Percentiles rank a stretch among this genome's conserved stretches.
phyloP scores from a whole-genome alignment of 2,797 vertebrate species.

The Dicrostonyx torquatus region DNA sequence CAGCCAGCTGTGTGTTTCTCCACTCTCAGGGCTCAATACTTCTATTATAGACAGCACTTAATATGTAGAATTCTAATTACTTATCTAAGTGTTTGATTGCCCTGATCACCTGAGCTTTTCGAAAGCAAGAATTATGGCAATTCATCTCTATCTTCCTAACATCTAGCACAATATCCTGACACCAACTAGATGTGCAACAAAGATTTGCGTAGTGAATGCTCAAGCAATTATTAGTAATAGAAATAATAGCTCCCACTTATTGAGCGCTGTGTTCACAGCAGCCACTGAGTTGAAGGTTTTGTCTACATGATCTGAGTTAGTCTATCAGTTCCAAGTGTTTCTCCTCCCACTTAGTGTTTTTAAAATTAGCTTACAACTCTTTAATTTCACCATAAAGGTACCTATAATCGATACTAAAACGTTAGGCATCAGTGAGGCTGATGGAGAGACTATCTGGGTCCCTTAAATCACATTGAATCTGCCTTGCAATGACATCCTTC shows the following conservation, averaged over 20 bases:
- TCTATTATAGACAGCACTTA: not conserved
- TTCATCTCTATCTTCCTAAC: not conserved
- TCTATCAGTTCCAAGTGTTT: not conserved
- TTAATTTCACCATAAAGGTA: conserved; percentile 11
- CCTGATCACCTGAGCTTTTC: not conserved
- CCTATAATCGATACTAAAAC: not conserved
- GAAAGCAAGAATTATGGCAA: conserved; percentile 1
- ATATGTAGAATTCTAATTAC: not conserved
- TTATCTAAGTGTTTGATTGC: conserved; percentile 1
- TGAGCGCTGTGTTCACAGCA: not conserved
- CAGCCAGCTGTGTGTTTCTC: not conserved
- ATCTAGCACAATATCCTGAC: not conserved
- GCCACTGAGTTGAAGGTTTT: not conserved
- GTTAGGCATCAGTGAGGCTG: not conserved
- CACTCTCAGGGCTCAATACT: not conserved
- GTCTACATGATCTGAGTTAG: not conserved
- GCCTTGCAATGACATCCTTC: not conserved
- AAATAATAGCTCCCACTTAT: not conserved
- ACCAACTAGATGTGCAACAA: not conserved
- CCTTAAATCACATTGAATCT: not conserved
- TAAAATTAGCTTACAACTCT: not conserved
- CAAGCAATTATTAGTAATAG: conserved; percentile 26
- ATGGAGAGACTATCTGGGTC: not conserved
- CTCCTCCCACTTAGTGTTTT: not conserved
- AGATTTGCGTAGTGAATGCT: not conserved